These are phyloP conservation scores for Vollenhovia emeryi DNA, from an alignment of 1,140 invertebrate species.

Conservation along the genomic window DNA sequence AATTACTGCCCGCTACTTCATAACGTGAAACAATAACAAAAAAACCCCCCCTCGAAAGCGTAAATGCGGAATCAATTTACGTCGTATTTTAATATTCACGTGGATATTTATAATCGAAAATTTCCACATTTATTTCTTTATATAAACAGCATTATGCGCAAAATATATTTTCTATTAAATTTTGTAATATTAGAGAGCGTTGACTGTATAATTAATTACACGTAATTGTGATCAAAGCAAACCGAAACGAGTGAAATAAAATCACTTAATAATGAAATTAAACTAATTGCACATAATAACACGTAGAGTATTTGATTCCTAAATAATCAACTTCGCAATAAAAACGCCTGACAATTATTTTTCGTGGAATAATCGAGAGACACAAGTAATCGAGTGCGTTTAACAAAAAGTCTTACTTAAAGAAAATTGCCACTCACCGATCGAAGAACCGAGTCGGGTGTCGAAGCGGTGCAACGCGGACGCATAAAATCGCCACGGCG, in stretches of 20 bases:
- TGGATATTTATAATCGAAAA: neutral
- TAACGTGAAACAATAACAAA: conserved; percentile 7
- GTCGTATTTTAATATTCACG: neutral
- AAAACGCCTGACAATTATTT: neutral
- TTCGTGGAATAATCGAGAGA: neutral
- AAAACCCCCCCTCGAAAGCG: neutral
- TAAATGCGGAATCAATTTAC: neutral
- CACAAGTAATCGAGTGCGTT: neutral
- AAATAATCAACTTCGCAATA: neutral
- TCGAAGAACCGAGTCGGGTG: neutral
- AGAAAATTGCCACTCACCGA: neutral
- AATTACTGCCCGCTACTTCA: conserved; percentile 23
- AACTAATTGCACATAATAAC: neutral
- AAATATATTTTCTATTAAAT: neutral
- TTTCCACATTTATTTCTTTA: neutral
- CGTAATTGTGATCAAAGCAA: neutral
- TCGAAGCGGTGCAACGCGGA: neutral
- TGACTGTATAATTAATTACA: conserved; percentile 15
- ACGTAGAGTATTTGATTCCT: neutral
- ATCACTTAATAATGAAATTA: neutral
- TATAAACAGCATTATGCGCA: neutral
- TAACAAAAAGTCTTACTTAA: neutral
- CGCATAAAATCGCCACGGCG: neutral
- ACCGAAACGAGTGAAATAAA: neutral
- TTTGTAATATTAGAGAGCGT: neutral